Evolutionary conservation across 2,797 vertebrate species (phyloP).

Genomic region (Pangasius krempfi): DNA sequence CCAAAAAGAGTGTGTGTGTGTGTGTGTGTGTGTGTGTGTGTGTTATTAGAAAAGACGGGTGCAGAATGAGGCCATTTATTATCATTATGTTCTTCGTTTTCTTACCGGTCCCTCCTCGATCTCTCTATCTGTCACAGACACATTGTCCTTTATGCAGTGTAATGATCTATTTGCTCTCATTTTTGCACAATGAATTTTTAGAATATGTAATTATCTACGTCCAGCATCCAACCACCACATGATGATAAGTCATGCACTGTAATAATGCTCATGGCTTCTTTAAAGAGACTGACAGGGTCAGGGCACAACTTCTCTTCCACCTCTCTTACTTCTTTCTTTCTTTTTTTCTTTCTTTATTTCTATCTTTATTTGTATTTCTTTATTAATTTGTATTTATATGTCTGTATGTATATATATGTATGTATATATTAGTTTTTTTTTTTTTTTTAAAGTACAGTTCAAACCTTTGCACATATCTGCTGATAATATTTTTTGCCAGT

Average conservation of each 20-base stretch:
- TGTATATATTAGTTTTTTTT: background rate
- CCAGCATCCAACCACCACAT: background rate
- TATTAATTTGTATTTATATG: background rate
- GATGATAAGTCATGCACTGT: background rate
- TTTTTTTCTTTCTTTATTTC: too few relatives aligned
- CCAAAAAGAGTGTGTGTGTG: background rate
- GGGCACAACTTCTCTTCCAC: background rate
- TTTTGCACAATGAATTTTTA: background rate
- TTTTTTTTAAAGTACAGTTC: background rate
- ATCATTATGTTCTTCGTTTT: conserved; percentile 17
- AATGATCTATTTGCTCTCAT: background rate
- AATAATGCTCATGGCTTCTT: background rate
- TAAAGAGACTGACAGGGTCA: background rate
- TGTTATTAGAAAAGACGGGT: background rate
- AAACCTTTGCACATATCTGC: background rate
- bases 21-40: background rate
- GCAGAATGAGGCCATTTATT: conserved; percentile 31
- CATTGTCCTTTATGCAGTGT: background rate
- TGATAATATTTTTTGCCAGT: background rate
- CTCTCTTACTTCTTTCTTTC: background rate
- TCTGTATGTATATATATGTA: background rate
- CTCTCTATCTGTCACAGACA: background rate
- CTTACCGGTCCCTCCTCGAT: background rate
- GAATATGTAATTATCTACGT: background rate
- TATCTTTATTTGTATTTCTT: too few relatives aligned